Conservation (phyloP, 2,888 invertebrate genomes). For the Thysanoteuthis rhombus region DNA sequence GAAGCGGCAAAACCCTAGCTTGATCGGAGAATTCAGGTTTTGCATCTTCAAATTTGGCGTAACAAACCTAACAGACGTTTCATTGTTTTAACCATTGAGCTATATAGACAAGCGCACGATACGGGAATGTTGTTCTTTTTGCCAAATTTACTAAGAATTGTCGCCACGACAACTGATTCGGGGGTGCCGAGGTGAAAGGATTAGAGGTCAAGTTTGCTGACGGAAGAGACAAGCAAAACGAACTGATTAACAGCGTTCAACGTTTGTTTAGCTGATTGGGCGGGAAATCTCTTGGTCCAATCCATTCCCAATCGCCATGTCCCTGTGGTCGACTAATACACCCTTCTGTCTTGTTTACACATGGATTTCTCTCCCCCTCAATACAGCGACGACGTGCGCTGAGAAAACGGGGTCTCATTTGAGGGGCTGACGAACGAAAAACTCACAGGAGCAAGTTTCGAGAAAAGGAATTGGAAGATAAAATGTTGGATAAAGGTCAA, state of each 20-base stretch:
- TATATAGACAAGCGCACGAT: background rate
- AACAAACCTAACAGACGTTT: background rate
- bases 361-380: background rate
- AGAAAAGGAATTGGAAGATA: background rate
- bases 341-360: background rate
- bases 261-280: background rate
- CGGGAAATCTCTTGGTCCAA: background rate
- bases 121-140: background rate
- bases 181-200: background rate
- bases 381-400: background rate
- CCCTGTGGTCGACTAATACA: background rate
- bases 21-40: too few species aligned
- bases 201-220: background rate
- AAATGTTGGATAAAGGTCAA: background rate
- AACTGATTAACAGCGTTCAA: background rate
- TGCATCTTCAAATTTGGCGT: too few species aligned
- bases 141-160: background rate
- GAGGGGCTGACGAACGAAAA: background rate
- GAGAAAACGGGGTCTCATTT: background rate
- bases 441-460: background rate
- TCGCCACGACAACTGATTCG: background rate
- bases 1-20: too few species aligned
- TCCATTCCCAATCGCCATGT: background rate
- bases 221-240: background rate
- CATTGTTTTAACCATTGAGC: background rate